These are phyloP conservation scores for Drosophila lacicola DNA, from an alignment of 2,888 invertebrate genomes.

Conservation along the genomic window DNA sequence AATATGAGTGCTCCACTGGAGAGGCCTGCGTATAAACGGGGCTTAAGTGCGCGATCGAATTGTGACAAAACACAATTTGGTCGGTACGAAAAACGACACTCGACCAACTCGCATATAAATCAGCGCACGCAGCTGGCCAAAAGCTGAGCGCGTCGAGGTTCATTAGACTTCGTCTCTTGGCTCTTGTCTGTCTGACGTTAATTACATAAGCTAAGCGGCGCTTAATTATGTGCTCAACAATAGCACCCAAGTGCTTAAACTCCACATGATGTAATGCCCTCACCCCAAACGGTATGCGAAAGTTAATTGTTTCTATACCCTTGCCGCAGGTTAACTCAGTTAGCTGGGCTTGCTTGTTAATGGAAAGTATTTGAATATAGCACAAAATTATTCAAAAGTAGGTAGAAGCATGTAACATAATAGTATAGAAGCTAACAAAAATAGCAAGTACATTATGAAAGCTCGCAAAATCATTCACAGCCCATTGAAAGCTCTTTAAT, in stretches of 20 bases:
- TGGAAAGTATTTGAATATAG: not conserved
- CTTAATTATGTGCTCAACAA: conserved; percentile 79
- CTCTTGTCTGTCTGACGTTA: conserved; percentile 51
- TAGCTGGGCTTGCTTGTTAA: not conserved
- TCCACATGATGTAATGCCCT: conserved; percentile 67
- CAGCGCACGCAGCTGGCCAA: conserved; percentile 69
- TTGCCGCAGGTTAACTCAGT: conserved; percentile 19
- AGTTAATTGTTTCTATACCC: conserved; percentile 53
- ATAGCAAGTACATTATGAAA: not conserved
- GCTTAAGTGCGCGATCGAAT: conserved; percentile 71
- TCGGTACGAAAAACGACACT: conserved; percentile 29
- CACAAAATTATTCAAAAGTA: not conserved
- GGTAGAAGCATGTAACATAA: not conserved
- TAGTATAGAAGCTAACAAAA: not conserved
- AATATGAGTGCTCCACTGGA: conserved; percentile 55
- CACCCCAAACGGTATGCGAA: conserved; percentile 56
- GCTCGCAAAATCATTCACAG: no score
- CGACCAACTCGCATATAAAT: conserved; percentile 71
- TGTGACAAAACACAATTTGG: conserved; percentile 77
- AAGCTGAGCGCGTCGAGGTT: conserved; percentile 38
- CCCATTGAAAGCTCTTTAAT: not conserved
- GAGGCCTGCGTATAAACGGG: conserved; percentile 65
- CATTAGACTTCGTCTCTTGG: conserved; percentile 65
- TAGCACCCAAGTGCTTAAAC: conserved; percentile 67
- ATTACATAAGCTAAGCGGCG: conserved; percentile 78